These are phyloP conservation scores for Apodemia mormo DNA, from an alignment of 2,888 invertebrate species.

Conservation along the genomic window DNA sequence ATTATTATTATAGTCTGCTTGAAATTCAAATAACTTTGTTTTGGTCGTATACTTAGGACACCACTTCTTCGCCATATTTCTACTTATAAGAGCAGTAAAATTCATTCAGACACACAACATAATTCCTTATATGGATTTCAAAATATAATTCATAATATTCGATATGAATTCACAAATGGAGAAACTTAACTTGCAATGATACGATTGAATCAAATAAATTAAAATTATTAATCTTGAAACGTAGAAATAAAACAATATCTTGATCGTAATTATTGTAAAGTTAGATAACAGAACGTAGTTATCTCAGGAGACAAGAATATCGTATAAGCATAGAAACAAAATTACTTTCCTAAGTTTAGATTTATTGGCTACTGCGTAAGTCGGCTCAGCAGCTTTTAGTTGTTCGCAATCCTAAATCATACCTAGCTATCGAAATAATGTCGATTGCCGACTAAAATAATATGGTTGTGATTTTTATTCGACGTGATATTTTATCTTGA, in stretches of 20 bases:
- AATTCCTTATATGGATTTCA: too few relatives aligned
- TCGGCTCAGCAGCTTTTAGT: constrained; percentile 60
- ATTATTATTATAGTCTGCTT: too few relatives aligned
- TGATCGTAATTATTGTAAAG: constrained; percentile 42
- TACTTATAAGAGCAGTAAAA: too few relatives aligned
- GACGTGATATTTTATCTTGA: constrained; percentile 17
- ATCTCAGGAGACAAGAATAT: constrained; percentile 63
- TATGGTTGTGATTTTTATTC: constrained; percentile 21
- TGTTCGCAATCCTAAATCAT: constrained; percentile 74
- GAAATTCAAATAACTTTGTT: too few relatives aligned
- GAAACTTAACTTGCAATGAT: neutral
- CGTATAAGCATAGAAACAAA: constrained; percentile 67
- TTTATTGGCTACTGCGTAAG: constrained; percentile 74
- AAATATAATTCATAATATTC: too few relatives aligned
- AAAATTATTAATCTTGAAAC: neutral
- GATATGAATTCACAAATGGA: neutral
- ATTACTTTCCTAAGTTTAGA: constrained; percentile 77
- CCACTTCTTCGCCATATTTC: too few relatives aligned
- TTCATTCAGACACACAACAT: too few relatives aligned
- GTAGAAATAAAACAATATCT: neutral
- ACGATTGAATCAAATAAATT: neutral
- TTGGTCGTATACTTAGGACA: too few relatives aligned
- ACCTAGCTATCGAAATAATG: constrained; percentile 53
- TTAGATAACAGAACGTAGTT: constrained; percentile 64
- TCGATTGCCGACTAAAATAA: constrained; percentile 53